Base-by-base conservation (phyloP, 1,140 invertebrate species). In the Drosophila bocqueti region DNA sequence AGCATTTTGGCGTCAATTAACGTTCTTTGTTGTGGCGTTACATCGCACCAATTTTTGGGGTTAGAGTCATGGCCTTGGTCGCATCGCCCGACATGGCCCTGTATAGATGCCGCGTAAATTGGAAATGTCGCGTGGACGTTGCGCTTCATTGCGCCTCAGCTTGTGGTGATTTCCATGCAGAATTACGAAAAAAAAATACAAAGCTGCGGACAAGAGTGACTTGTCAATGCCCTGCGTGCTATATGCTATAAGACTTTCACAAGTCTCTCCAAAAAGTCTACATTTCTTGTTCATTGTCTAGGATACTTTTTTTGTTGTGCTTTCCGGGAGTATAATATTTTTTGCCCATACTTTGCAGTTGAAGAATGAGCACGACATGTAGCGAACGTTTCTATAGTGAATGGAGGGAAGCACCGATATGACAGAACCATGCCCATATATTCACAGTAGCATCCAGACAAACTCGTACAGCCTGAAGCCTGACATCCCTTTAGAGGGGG, bases 21-120 rank as follows among this genome's bases (percentile, higher is more conserved):
- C 85, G 85, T 90, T 90, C 85, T 90, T 90, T 90, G 85, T 90
- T 90, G 85, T 92, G 91, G 91, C 91, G 91, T 85, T 92, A 92
- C 91, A 90, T 92, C 84, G 91, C 83, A 92, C 86, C 91, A 76
- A 85, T 91, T 91, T 87, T 74, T 54, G 71, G 49, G 62, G 52
- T 24, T 75, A 66, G 58, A 81, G 67, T 49, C 73, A 79, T 36
- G 57, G 63, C 63, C 83, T 68, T 63, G 62, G 72, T 60, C 83
- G 75, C 72, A 77, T 36, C 46, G 76, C 58, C 55, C 68, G 71
- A 75, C 54, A 80, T 74, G 65, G 76, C 55, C 52, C 54, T 36
- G 47, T 61, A 65, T 60, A 79, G 76, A 78, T 79, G 49, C 65
- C 62, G 72, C 77, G 78, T 90, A 89, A 78, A 89, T 89, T 90